Conservation (phyloP, 1,140 invertebrate species). For the Bradysia coprophila region DNA sequence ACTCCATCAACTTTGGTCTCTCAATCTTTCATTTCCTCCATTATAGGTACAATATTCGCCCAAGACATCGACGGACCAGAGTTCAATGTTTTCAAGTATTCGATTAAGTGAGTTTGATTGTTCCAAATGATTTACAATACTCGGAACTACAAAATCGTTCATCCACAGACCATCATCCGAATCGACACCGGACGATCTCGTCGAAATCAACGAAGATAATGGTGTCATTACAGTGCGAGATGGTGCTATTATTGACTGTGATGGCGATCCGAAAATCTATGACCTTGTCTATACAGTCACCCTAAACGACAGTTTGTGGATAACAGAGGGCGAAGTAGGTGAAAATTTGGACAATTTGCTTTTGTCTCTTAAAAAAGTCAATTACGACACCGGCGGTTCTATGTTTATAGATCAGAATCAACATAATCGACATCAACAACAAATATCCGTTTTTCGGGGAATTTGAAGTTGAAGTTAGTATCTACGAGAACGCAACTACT, state of each 20-base stretch:
- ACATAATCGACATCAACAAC: slow-evolving; percentile 31
- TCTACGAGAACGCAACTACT: slow-evolving; percentile 22
- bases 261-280: slow-evolving; percentile 19
- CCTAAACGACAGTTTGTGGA: slow-evolving; percentile 24
- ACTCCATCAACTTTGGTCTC: no score
- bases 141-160: no score
- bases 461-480: slow-evolving; percentile 15
- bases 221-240: slow-evolving; percentile 25
- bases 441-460: slow-evolving; percentile 17
- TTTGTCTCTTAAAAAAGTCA: neutral
- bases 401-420: slow-evolving; percentile 27
- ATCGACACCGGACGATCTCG: slow-evolving; percentile 15
- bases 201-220: slow-evolving; percentile 8
- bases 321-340: slow-evolving; percentile 20
- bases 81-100: slow-evolving; percentile 25
- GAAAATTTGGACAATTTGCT: no score
- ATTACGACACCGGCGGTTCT: no score
- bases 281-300: slow-evolving; percentile 26
- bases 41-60: slow-evolving; percentile 28
- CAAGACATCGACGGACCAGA: slow-evolving; percentile 32
- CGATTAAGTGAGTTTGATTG: slow-evolving; percentile 11
- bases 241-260: slow-evolving; percentile 27
- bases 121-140: neutral
- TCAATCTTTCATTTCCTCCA: no score
- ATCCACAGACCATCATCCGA: slow-evolving; percentile 2